Evolutionary conservation across 2,113 vertebrate genomes (phyloP).

Genomic region (Zosterops borbonicus): DNA sequence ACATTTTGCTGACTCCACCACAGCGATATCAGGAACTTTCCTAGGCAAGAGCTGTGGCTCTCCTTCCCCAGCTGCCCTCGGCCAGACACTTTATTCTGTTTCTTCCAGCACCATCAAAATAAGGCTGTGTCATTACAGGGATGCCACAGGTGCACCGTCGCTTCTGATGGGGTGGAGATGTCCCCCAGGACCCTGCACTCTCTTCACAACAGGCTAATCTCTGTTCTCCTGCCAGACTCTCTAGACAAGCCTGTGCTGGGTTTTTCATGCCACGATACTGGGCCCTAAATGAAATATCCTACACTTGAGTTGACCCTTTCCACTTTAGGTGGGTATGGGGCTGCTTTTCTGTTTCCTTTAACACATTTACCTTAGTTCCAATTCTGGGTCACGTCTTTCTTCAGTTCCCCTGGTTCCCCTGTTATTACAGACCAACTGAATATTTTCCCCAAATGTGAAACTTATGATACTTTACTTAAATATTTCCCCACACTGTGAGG

Average conservation of each 20-base stretch:
- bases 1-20: not conserved
- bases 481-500: not conserved
- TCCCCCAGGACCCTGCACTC: not conserved
- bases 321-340: not conserved
- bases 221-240: not conserved
- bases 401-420: not conserved
- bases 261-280: not conserved
- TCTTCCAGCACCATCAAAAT: not conserved
- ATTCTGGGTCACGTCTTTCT: not conserved
- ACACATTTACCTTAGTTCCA: not conserved
- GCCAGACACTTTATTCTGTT: not conserved
- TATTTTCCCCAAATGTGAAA: not conserved
- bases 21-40: not conserved
- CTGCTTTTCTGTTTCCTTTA: not conserved
- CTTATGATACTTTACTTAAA: not conserved
- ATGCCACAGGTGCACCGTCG: too few relatives aligned
- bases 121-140: fast-evolving
- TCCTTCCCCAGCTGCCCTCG: not conserved
- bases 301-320: not conserved
- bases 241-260: not conserved
- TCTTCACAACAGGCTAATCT: not conserved
- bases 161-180: fast-evolving
- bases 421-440: not conserved
- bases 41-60: not conserved
- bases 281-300: not conserved